Evolutionary conservation across 2,797 vertebrate species (phyloP).

Genomic region (Fistularia commersonii): DNA sequence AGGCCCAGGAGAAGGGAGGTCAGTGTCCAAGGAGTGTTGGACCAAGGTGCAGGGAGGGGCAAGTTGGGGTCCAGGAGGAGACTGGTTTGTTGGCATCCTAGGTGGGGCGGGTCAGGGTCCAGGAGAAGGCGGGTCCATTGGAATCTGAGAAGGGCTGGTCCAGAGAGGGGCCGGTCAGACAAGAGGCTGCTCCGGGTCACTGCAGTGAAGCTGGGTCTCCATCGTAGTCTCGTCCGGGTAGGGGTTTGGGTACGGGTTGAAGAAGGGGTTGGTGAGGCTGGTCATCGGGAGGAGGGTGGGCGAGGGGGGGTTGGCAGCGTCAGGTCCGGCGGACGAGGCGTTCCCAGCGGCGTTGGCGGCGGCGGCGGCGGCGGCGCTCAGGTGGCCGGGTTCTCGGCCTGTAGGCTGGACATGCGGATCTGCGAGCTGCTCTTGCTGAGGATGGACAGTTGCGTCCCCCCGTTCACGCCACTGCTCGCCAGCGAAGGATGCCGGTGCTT

Average conservation of each 20-base stretch:
- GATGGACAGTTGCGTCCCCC: slow-evolving; percentile 96
- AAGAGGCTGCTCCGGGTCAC: slow-evolving; percentile 43
- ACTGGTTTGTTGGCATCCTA: too few species aligned
- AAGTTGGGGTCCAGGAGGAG: too few species aligned
- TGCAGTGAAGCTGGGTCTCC: slow-evolving; percentile 56
- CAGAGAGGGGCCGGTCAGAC: slow-evolving; percentile 29
- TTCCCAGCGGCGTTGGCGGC: too few species aligned
- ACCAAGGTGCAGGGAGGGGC: too few species aligned
- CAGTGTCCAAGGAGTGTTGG: too few species aligned
- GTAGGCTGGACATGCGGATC: slow-evolving; percentile 89
- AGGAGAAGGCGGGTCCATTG: too few species aligned
- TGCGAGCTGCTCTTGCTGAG: slow-evolving; percentile 98
- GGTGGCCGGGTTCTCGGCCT: slow-evolving; percentile 61
- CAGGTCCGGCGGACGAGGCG: slow-evolving; percentile 2
- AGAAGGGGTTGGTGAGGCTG: slow-evolving; percentile 48
- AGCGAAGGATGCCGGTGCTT: slow-evolving; percentile 95
- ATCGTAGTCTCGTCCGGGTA: slow-evolving; percentile 41
- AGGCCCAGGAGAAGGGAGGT: too few species aligned
- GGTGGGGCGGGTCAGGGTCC: too few species aligned
- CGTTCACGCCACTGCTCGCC: slow-evolving; percentile 98
- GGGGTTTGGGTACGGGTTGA: slow-evolving; percentile 46
- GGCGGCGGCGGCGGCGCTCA: slow-evolving; percentile 44
- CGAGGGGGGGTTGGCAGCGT: slow-evolving; percentile 8
- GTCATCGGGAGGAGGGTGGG: slow-evolving; percentile 55
- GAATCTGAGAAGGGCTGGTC: neutral